phyloP scores from a whole-genome alignment of 2,113 vertebrate species.

The Sturnira hondurensis region DNA sequence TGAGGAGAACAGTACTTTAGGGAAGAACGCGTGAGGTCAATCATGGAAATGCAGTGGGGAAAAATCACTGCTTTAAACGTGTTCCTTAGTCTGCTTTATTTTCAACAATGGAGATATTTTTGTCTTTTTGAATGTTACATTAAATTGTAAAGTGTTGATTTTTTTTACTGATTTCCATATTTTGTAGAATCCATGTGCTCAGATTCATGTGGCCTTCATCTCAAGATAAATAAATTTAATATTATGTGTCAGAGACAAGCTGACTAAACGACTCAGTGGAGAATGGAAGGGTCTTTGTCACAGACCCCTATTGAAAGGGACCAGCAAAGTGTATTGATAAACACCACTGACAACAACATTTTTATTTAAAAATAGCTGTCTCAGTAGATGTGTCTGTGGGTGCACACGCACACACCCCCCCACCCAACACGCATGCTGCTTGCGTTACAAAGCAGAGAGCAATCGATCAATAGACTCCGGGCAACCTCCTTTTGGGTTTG shows the following conservation, averaged over 20 bases:
- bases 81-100: background rate
- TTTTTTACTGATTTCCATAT: background rate
- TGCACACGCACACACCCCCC: too few relatives aligned
- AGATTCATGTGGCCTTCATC: background rate
- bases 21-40: background rate
- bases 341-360: background rate
- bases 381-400: background rate
- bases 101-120: background rate
- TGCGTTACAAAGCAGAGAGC: background rate
- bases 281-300: background rate
- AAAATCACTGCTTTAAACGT: background rate
- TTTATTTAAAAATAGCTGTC: background rate
- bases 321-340: background rate
- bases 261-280: background rate
- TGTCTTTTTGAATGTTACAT: background rate
- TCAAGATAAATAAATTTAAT: background rate
- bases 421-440: background rate
- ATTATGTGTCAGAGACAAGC: background rate
- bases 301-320: background rate
- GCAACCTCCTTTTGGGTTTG: background rate
- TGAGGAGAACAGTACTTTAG: conserved; percentile 28
- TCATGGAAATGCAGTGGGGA: background rate
- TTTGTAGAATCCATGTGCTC: background rate
- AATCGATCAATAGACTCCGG: background rate
- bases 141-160: background rate